Conservation (phyloP, 2,113 vertebrate genomes). For the Scatophagus argus region DNA sequence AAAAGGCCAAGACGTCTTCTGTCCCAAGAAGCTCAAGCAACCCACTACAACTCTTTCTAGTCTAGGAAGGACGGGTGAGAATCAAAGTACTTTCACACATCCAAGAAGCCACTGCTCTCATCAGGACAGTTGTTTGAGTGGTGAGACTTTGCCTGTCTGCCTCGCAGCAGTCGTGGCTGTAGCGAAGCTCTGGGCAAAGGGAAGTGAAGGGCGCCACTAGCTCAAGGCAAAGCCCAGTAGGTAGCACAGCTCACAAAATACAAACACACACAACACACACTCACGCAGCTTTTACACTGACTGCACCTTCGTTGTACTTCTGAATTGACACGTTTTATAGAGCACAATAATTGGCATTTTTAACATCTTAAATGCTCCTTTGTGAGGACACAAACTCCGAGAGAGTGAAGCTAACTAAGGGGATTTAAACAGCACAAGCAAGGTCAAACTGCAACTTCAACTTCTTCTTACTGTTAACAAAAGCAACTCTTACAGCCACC, state of each 20-base stretch:
- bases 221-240: conserved; percentile 79
- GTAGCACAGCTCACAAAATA: conserved; percentile 43
- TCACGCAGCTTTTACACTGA: conserved; percentile 19
- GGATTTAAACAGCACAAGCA: background rate
- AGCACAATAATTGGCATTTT: conserved; percentile 10
- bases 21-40: conserved; percentile 10
- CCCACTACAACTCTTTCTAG: background rate
- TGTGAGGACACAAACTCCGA: background rate
- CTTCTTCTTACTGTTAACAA: background rate
- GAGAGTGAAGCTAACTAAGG: background rate
- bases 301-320: conserved; percentile 27
- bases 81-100: conserved; percentile 46
- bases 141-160: conserved; percentile 42
- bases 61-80: conserved; percentile 9
- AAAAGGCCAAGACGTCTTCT: background rate
- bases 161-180: conserved; percentile 46
- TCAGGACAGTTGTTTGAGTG: conserved; percentile 51
- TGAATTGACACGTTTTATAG: conserved; percentile 22
- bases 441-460: background rate
- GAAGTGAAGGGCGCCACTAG: conserved; percentile 76
- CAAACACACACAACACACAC: conserved; percentile 23
- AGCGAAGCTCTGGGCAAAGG: conserved; percentile 76
- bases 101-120: conserved; percentile 60
- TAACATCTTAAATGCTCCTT: conserved; percentile 15
- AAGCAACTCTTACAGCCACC: background rate